Evolutionary conservation across 2,888 invertebrate genomes (phyloP).

Genomic region (Hirtodrosophila histrioides): DNA sequence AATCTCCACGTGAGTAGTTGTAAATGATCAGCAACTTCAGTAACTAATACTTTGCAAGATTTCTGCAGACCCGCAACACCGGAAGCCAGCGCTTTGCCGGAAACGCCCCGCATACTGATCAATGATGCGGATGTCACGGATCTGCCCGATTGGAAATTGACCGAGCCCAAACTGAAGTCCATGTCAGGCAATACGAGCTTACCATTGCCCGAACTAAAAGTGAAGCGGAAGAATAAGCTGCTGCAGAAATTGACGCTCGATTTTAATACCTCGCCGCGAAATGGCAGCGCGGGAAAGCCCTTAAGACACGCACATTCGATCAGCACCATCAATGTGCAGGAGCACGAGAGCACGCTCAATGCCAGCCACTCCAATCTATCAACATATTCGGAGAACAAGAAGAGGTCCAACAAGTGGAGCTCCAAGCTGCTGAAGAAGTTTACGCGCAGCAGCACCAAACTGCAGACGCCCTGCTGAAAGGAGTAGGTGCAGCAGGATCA

Average conservation of each 20-base stretch:
- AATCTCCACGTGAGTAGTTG: conserved; percentile 46
- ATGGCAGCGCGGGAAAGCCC: conserved; percentile 32
- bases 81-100: conserved; percentile 25
- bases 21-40: not conserved
- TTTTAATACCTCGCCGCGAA: conserved; percentile 40
- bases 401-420: conserved; percentile 70
- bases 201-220: conserved; percentile 54
- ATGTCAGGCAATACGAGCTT: conserved; percentile 47
- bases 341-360: conserved; percentile 56
- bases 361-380: conserved; percentile 71
- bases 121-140: conserved; percentile 56
- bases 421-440: conserved; percentile 73
- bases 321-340: conserved; percentile 66
- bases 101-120: conserved; percentile 59
- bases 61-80: conserved; percentile 25
- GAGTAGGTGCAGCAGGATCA: not conserved
- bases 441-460: conserved; percentile 71
- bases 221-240: conserved; percentile 49
- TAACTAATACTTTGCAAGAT: too few species aligned
- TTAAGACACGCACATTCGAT: conserved; percentile 74
- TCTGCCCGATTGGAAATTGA: conserved; percentile 28
- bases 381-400: conserved; percentile 65
- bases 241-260: conserved; percentile 45
- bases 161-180: conserved; percentile 30
- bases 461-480: conserved; percentile 65